Conservation (phyloP, 2,888 invertebrate species). For the Diabrotica balteata region DNA sequence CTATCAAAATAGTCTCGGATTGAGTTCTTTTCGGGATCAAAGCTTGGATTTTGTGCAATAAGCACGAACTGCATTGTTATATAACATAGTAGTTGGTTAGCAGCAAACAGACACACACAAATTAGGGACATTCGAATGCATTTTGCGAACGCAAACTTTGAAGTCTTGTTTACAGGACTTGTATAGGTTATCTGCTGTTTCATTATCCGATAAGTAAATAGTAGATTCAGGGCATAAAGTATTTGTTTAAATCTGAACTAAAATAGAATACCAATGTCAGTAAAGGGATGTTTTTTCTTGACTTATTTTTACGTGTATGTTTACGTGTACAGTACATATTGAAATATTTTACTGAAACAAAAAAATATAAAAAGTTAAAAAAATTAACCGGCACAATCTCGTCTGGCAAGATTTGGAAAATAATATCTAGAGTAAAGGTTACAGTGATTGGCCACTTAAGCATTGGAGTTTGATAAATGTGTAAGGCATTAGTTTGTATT, state of each 20-base stretch:
- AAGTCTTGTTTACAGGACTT: conserved; percentile 12
- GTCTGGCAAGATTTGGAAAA: no score
- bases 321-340: no score
- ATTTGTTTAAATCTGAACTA: background rate
- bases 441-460: no score
- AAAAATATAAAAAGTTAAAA: no score
- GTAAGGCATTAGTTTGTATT: no score
- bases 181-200: conserved; percentile 4
- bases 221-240: background rate
- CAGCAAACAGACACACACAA: background rate
- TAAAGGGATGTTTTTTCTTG: no score
- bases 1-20: no score
- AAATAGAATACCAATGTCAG: background rate
- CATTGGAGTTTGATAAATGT: no score
- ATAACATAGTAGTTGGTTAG: background rate
- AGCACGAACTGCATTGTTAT: background rate
- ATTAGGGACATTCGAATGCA: conserved; percentile 8
- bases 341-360: no score
- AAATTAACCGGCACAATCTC: no score
- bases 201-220: conserved; percentile 2
- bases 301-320: no score
- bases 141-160: conserved; percentile 10
- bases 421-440: no score
- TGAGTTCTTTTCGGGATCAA: background rate
- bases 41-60: background rate